A percentile compares a stretch with the other conserved stretches of the same genome.
These are phyloP conservation scores for Macrocentrus cingulum DNA, from an alignment of 1,140 invertebrate genomes.

Conservation along the genomic window DNA sequence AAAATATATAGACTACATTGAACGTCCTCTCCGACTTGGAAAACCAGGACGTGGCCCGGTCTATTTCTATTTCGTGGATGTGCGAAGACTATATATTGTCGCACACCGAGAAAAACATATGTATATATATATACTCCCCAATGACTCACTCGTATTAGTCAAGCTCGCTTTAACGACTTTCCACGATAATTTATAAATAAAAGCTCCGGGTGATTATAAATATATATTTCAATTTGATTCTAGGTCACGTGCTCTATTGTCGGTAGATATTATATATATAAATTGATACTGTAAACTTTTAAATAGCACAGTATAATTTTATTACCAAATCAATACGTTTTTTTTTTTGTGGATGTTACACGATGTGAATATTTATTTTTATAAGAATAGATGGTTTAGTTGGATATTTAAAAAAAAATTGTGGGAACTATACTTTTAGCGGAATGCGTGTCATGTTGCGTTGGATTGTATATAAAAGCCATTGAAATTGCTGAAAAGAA, in stretches of 20 bases:
- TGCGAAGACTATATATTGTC: constrained; percentile 18
- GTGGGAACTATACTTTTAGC: neutral
- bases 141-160: constrained; percentile 47
- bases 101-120: constrained; percentile 29
- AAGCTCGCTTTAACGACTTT: constrained; percentile 31
- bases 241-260: neutral
- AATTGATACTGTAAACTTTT: neutral
- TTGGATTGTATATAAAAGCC: neutral
- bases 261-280: neutral
- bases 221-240: constrained; percentile 1
- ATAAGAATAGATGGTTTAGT: no score
- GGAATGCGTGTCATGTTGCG: neutral
- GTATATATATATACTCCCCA: no score
- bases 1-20: no score
- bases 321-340: no score
- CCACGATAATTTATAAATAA: constrained; percentile 39
- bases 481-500: constrained; percentile 1
- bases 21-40: constrained; percentile 4
- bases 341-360: no score
- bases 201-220: neutral
- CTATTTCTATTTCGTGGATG: constrained; percentile 48
- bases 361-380: no score
- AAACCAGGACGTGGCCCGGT: constrained; percentile 27
- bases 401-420: no score
- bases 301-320: no score